phyloP scores from a whole-genome alignment of 2,797 vertebrate genomes.

The Periparus ater region DNA sequence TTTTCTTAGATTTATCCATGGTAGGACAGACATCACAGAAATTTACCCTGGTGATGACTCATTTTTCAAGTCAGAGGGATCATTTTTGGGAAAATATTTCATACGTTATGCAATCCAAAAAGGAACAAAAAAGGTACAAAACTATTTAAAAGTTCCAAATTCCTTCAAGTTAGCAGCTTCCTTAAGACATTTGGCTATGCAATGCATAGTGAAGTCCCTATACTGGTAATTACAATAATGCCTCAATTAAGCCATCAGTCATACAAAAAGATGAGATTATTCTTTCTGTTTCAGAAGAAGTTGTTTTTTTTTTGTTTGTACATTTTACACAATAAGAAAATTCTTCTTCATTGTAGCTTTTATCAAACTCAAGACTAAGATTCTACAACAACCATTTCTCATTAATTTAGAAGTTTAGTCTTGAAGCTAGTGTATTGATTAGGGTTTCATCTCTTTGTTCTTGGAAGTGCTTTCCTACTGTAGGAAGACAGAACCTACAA shows the following conservation, averaged over 20 bases:
- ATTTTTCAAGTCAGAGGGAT: constrained; percentile 85
- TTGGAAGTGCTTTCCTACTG: not conserved
- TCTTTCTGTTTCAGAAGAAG: not conserved
- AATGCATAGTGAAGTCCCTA: not conserved
- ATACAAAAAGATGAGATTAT: not conserved
- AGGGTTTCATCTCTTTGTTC: not conserved
- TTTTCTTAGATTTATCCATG: constrained; percentile 80
- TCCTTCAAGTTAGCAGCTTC: not conserved
- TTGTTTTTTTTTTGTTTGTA: not conserved
- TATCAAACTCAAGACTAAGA: not conserved
- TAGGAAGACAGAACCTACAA: not conserved
- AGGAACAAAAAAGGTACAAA: constrained; percentile 74
- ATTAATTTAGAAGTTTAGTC: not conserved
- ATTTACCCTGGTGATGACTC: constrained; percentile 89
- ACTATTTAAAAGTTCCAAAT: not conserved
- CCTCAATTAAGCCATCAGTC: not conserved
- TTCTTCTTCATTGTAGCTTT: not conserved
- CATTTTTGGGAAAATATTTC: constrained; percentile 84
- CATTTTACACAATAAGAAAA: not conserved
- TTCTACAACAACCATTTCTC: not conserved
- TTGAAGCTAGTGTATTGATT: not conserved
- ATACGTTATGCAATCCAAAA: constrained; percentile 72
- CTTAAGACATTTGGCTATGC: not conserved
- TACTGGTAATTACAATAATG: not conserved
- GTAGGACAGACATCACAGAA: constrained; percentile 77